These are phyloP conservation scores for Urocolius indicus DNA, from an alignment of 2,113 vertebrate genomes.

Conservation along the genomic window DNA sequence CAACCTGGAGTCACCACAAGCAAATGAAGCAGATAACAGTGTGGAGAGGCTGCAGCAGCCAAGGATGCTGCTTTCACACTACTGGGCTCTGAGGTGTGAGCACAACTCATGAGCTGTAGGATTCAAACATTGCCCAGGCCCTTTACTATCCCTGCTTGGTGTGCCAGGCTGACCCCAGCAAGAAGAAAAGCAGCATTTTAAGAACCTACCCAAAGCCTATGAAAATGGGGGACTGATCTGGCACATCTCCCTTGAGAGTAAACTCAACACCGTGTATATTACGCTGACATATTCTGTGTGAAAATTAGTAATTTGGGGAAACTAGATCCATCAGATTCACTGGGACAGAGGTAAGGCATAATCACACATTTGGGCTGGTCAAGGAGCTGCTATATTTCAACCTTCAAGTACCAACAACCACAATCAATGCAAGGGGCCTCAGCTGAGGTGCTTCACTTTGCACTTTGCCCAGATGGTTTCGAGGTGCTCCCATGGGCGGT, in stretches of 20 bases:
- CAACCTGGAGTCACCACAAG: not conserved
- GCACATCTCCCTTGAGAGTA: not conserved
- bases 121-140: not conserved
- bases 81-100: not conserved
- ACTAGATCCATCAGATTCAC: not conserved
- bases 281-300: not conserved
- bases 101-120: not conserved
- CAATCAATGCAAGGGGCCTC: not conserved
- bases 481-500: not conserved
- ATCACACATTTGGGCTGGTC: not conserved
- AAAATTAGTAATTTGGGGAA: not conserved
- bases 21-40: not conserved
- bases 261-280: fast-evolving
- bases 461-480: not conserved
- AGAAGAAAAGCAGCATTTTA: not conserved
- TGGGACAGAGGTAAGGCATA: not conserved
- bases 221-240: not conserved
- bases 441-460: not conserved
- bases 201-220: not conserved
- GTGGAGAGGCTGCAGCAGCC: not conserved
- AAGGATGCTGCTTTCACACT: not conserved
- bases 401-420: not conserved
- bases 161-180: not conserved
- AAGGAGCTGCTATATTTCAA: not conserved
- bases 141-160: not conserved